Conservation (phyloP, 2,113 vertebrate genomes). For the Cyprinodon tularosa region DNA sequence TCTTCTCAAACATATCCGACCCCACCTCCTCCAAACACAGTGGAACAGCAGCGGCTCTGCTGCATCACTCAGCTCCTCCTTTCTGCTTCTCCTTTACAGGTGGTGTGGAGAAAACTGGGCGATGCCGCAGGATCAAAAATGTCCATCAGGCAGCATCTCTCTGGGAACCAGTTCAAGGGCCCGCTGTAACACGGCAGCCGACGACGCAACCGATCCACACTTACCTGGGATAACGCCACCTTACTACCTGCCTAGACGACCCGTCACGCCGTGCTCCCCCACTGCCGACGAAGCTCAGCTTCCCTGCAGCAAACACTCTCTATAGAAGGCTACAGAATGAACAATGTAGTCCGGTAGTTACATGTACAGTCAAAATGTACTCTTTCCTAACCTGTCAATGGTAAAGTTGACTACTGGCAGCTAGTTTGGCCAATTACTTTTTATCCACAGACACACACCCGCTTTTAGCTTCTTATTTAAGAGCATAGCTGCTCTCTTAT, state of each 20-base stretch:
- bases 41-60: slow-evolving; percentile 8
- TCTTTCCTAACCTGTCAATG: slow-evolving; percentile 35
- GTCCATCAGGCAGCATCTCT: slow-evolving; percentile 95
- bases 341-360: slow-evolving; percentile 30
- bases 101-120: slow-evolving; percentile 97
- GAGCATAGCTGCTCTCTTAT: slow-evolving; percentile 21
- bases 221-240: slow-evolving; percentile 50
- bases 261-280: slow-evolving; percentile 48
- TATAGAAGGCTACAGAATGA: slow-evolving; percentile 32
- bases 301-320: slow-evolving; percentile 23
- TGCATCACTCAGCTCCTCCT: slow-evolving; percentile 64
- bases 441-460: slow-evolving; percentile 13
- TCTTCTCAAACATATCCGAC: slow-evolving; percentile 37
- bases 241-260: slow-evolving; percentile 46
- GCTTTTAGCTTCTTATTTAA: neutral
- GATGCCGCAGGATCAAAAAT: slow-evolving; percentile 95
- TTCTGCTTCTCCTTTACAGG: slow-evolving; percentile 78
- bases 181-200: slow-evolving; percentile 85
- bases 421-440: slow-evolving; percentile 60
- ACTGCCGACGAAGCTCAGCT: slow-evolving; percentile 49
- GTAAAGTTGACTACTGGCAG: slow-evolving; percentile 65
- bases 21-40: fast-evolving
- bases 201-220: slow-evolving; percentile 11
- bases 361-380: slow-evolving; percentile 4
- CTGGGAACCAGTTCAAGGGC: slow-evolving; percentile 98